Base-by-base conservation (phyloP, 2,113 vertebrate species). In the Pteruthius melanotis region DNA sequence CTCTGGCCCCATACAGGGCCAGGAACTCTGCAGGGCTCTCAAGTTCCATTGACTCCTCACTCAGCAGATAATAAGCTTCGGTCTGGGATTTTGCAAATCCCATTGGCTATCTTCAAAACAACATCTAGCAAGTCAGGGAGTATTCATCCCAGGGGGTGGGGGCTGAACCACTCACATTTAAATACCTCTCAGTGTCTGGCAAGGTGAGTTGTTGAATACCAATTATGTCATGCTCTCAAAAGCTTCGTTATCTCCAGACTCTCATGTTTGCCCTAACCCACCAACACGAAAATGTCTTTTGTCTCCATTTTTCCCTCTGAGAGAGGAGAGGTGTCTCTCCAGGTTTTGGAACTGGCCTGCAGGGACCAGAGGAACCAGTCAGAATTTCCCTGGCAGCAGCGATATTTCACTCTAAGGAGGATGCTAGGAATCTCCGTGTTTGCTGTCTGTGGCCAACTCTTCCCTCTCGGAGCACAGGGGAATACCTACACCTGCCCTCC, bases 391-490 rank as follows among this genome's bases (percentile, higher is more conserved):
- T 23, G 37, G 61, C 30, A 57, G 53, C 40, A 61, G 45, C 2
- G 3, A 13, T 19, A 15, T 27, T 70, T 42, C 35, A 31, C 9
- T 45, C 37, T 28, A 23, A n/a, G 31, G 11, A 84, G 10, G 12
- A 60, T 28, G 30, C 0, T 0, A 53, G 65, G 44, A 75, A 64
- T n/a, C 61, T 60, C 81, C 10, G 1, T 1, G 2, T 35, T 66
- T 40, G 52, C 79, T 81, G 7, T 39, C 60, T 47, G 19, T 49
- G 68, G 59, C 63, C 50, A 72, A 0, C 42, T 76, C 10, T 9
- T 69, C 39, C 33, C 42, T 74, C 37, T 16, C 21, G 70, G 70
- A 82, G 56, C 60, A 50, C 37, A 54, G 47, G 23, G 61, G 49
- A 96, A 56, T 28, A 64, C 49, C 45, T 59, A 37, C 30, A 18